These are phyloP conservation scores for Cryptoprocta ferox DNA, from an alignment of 2,797 vertebrate species.

Conservation along the genomic window DNA sequence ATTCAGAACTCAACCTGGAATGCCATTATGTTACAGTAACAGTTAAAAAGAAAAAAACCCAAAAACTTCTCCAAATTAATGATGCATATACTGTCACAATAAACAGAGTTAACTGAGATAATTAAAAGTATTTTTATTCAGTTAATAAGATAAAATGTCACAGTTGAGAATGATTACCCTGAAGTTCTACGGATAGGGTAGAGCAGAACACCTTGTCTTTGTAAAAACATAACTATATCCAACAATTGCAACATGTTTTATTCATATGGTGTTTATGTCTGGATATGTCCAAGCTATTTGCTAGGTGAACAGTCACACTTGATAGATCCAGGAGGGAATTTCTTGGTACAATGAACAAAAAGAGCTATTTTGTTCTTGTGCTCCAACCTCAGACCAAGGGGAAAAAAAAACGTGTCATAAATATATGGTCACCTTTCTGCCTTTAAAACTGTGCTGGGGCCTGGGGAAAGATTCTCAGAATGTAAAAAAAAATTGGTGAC, in stretches of 20 bases:
- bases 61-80: conserved; percentile 42
- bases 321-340: conserved; percentile 82
- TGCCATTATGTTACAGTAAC: conserved; percentile 67
- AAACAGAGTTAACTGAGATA: conserved; percentile 71
- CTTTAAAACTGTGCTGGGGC: conserved; percentile 70
- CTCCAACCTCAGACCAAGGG: conserved; percentile 70
- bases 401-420: conserved; percentile 75
- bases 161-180: conserved; percentile 62
- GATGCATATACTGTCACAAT: conserved; percentile 72
- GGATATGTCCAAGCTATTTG: conserved; percentile 83
- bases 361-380: conserved; percentile 78
- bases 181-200: conserved; percentile 69
- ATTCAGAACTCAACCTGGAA: conserved; percentile 72
- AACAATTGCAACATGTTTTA: conserved; percentile 81
- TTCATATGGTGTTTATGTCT: conserved; percentile 83
- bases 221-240: conserved; percentile 68
- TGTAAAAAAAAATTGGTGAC: conserved; percentile 53
- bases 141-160: conserved; percentile 75
- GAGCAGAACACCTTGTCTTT: conserved; percentile 73
- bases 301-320: conserved; percentile 84
- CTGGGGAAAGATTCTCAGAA: conserved; percentile 74
- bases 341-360: conserved; percentile 81
- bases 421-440: conserved; percentile 80
- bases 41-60: conserved; percentile 52
- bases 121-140: conserved; percentile 78